A percentile compares a stretch with the other conserved stretches of the same genome.
Evolutionary conservation across 2,888 invertebrate species (phyloP).

Genomic region (Lasioglossum malachurum): DNA sequence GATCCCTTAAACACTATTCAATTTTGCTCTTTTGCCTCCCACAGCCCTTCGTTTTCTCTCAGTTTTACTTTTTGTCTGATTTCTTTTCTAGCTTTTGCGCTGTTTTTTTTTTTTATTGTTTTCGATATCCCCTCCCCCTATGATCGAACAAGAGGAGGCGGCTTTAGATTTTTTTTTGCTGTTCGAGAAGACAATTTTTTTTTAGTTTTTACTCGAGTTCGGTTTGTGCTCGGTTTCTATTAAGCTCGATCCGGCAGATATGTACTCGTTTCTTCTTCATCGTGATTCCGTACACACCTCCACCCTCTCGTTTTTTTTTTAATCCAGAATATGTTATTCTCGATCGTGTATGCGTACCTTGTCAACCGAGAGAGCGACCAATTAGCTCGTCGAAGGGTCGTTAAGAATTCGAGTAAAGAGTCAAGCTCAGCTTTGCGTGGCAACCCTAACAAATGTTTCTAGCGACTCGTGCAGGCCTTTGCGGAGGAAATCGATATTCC

Average conservation of each 20-base stretch:
- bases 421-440: slow-evolving; percentile 38
- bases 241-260: neutral
- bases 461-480: slow-evolving; percentile 43
- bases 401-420: slow-evolving; percentile 46
- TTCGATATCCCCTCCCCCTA: slow-evolving; percentile 11
- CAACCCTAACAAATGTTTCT: slow-evolving; percentile 54
- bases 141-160: slow-evolving; percentile 6
- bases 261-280: slow-evolving; percentile 38
- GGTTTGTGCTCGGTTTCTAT: neutral
- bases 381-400: slow-evolving; percentile 40
- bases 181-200: slow-evolving; percentile 16
- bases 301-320: slow-evolving; percentile 30
- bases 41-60: slow-evolving; percentile 57
- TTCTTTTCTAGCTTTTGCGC: neutral
- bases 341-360: slow-evolving; percentile 41
- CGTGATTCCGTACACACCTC: slow-evolving; percentile 44
- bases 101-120: neutral
- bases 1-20: slow-evolving; percentile 84
- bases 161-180: slow-evolving; percentile 3
- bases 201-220: slow-evolving; percentile 18
- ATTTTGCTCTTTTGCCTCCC: slow-evolving; percentile 65
- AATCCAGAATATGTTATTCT: slow-evolving; percentile 26
- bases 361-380: slow-evolving; percentile 34
- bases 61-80: neutral
- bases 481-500: slow-evolving; percentile 49